These are phyloP conservation scores for Hydrotaea diabolus DNA, from an alignment of 2,888 invertebrate genomes.

Conservation along the genomic window DNA sequence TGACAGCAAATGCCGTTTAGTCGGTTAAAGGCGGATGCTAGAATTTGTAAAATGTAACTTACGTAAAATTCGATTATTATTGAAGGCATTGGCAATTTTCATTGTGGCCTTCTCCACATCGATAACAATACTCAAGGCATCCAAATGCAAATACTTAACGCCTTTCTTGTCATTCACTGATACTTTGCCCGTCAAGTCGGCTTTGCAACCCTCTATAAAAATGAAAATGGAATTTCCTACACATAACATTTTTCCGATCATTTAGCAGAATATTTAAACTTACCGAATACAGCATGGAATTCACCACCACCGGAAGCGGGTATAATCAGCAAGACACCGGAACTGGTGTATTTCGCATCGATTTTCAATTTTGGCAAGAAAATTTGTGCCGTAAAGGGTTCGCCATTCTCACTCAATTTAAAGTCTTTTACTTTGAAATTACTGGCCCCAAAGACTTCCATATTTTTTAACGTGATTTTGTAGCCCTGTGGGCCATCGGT, in stretches of 20 bases:
- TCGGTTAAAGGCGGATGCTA: not conserved
- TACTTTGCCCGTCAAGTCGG: slow-evolving; percentile 83
- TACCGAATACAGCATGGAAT: slow-evolving; percentile 85
- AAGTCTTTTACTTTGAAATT: slow-evolving; percentile 83
- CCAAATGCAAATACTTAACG: slow-evolving; percentile 84
- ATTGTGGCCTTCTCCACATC: slow-evolving; percentile 84
- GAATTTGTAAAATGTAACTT: slow-evolving; percentile 81
- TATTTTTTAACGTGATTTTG: slow-evolving; percentile 83
- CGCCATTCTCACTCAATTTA: slow-evolving; percentile 83
- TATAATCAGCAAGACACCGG: slow-evolving; percentile 86
- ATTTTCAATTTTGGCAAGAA: slow-evolving; percentile 85
- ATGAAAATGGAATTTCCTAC: not conserved
- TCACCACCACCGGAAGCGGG: slow-evolving; percentile 88
- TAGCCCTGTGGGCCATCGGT: slow-evolving; percentile 84
- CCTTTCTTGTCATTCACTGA: slow-evolving; percentile 81
- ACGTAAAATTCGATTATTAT: slow-evolving; percentile 87
- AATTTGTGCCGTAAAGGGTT: slow-evolving; percentile 85
- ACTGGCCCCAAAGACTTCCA: slow-evolving; percentile 85
- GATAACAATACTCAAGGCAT: slow-evolving; percentile 84
- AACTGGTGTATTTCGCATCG: slow-evolving; percentile 85
- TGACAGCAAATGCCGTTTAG: not conserved
- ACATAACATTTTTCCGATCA: not conserved
- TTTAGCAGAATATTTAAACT: slow-evolving; percentile 52
- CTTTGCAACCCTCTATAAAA: slow-evolving; percentile 83
- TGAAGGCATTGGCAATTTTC: slow-evolving; percentile 86